phyloP scores from a whole-genome alignment of 2,888 invertebrate genomes.

The Pandemis cinnamomeana region DNA sequence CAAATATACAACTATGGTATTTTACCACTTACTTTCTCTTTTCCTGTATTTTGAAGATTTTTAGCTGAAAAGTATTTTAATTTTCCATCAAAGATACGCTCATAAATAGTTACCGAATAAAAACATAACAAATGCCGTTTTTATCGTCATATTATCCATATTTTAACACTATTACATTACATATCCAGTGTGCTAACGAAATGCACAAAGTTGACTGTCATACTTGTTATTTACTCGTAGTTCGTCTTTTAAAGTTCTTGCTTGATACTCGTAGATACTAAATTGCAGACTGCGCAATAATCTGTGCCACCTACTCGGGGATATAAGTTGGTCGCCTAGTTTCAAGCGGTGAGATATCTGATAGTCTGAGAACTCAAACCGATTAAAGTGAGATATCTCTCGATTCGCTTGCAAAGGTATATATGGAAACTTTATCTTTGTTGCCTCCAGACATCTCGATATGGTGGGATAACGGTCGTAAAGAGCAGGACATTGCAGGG shows the following conservation, averaged over 20 bases:
- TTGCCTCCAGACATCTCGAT: conserved; percentile 30
- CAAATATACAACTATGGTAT: neutral
- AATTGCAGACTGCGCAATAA: conserved; percentile 17
- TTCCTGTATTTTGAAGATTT: too few species aligned
- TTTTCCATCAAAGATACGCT: too few species aligned
- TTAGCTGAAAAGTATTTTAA: too few species aligned
- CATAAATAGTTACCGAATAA: too few species aligned
- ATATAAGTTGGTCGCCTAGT: conserved; percentile 30
- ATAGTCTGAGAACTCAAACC: conserved; percentile 32
- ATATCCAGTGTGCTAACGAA: too few species aligned
- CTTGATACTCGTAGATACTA: conserved; percentile 8
- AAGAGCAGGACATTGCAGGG: conserved; percentile 26
- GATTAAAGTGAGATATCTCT: conserved; percentile 34
- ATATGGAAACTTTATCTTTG: conserved; percentile 37
- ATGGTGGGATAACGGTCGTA: conserved; percentile 30
- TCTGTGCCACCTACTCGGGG: conserved; percentile 20
- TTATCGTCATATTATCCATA: too few species aligned
- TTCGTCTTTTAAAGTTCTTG: conserved; percentile 18
- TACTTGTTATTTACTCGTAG: neutral
- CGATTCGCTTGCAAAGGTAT: conserved; percentile 18
- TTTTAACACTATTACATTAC: too few species aligned
- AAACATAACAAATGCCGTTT: too few species aligned
- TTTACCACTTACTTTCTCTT: too few species aligned
- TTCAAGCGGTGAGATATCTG: conserved; percentile 33
- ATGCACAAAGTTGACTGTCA: neutral